Evolutionary conservation across 2,113 vertebrate species (phyloP), one percentile per base, ranked within the genome.

Genomic region (Abramis brama): DNA sequence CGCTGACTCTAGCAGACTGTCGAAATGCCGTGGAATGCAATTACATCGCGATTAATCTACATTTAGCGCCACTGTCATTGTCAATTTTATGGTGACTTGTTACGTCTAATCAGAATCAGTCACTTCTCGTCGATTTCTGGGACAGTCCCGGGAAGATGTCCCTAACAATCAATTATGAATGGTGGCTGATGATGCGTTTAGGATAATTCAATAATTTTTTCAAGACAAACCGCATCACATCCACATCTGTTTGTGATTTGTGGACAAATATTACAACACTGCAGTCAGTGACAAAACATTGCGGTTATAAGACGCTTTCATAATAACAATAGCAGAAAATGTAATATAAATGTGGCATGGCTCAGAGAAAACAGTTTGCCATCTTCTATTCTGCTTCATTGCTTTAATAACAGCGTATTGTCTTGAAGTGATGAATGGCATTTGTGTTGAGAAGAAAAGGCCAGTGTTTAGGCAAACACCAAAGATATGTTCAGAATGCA

Each of bases 401-500:
- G 85, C 85, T 33, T 89, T 88, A 90, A 93, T 92, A 93, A 92
- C 91, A 85, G 86, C 13, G 90, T 94, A 95, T 94, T 95, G 94
- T 95, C 90, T 87, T 90, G 62, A 75, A 71, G 1, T 36, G 83
- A 95, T 95, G 93, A 95, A 94, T 95, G 91, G 90, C 78, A 88
- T 86, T 93, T 94, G 92, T 94, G 88, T 87, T 84, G 83, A 94
- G 93, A 94, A 94, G 93, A 95, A 94, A 94, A 94, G 94, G 79
- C 73, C 91, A 92, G 93, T 95, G 94, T 95, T 95, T 89, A 89
- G 90, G 74, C 86, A 90, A 93, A 92, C 90, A 88, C 89, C 90
- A 91, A 88, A 93, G 93, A 93, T 91, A 95, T 95, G 94, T 94
- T 87, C 91, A 94, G 92, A 94, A 95, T 94, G 88, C 93, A 85